Evolutionary conservation across 2,888 invertebrate genomes (phyloP), one percentile per base, ranked within the genome.

Genomic region (Lingula anatina): DNA sequence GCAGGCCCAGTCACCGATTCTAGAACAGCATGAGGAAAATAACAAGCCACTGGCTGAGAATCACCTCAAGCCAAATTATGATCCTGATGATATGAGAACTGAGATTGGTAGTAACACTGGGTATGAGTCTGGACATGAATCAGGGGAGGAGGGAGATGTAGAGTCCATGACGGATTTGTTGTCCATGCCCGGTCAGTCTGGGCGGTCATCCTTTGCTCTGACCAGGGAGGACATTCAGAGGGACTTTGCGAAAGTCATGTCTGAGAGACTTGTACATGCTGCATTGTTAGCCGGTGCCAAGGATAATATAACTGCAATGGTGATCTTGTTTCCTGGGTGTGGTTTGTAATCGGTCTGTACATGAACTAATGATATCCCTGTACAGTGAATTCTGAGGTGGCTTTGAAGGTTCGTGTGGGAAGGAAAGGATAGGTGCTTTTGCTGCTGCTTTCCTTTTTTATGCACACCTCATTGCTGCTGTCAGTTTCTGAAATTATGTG

Each of bases 291-390:
- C 73, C 3, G 74, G 73, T 1, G 62, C 72, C 15, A 66, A 60
- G 36, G 69, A 72, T 48, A 75, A 75, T 53, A 60, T 71, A 7
- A 67, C 73, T 7, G 73, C 60, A 3, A 68, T 68, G 64, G 64
- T 75, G 7, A 51, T 71, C 1, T 49, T 75, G 20, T 50, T 75
- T 21, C 68, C 71, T 21, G 73, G 69, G 1, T 63, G 64, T 61
- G 67, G 66, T 9, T 28, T 71, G 15, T 31, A 15, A 31, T 9
- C n/a, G n/a, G n/a, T n/a, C n/a, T n/a, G n/a, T n/a, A n/a, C n/a
- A n/a, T n/a, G n/a, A n/a, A n/a, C n/a, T n/a, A n/a, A n/a, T n/a
- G n/a, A n/a, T n/a, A n/a, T n/a, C n/a, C n/a, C n/a, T n/a, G n/a
- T n/a, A n/a, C n/a, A n/a, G n/a, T n/a, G n/a, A n/a, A n/a, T n/a